A percentile compares a stretch with the other conserved stretches of the same genome.
These are phyloP conservation scores for Spodoptera littoralis DNA, from an alignment of 2,888 invertebrate species.

Conservation along the genomic window DNA sequence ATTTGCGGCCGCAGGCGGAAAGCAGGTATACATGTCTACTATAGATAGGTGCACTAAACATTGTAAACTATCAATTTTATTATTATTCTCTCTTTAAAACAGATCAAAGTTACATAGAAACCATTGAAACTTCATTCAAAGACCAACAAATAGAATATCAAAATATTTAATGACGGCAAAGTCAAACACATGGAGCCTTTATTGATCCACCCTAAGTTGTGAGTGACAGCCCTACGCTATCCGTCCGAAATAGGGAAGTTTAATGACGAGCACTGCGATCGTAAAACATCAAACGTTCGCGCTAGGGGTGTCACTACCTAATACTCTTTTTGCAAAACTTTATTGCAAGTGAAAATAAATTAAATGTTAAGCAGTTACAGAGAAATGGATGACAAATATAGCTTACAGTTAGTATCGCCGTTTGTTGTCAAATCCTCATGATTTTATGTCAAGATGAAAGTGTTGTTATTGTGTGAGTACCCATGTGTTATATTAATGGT, in stretches of 20 bases:
- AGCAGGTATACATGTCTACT: too few species aligned
- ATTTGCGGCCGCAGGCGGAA: too few species aligned
- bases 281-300: constrained; percentile 81
- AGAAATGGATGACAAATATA: constrained; percentile 53
- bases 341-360: constrained; percentile 59
- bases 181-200: constrained; percentile 9
- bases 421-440: constrained; percentile 39
- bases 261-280: constrained; percentile 82
- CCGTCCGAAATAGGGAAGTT: constrained; percentile 80
- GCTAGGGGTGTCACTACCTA: constrained; percentile 73
- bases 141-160: not conserved
- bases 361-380: constrained; percentile 55
- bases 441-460: constrained; percentile 46
- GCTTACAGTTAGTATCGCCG: constrained; percentile 35
- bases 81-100: not conserved
- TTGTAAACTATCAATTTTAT: not conserved
- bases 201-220: constrained; percentile 18
- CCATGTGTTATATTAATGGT: not conserved
- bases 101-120: not conserved
- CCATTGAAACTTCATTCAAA: too few species aligned
- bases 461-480: constrained; percentile 13
- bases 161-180: constrained; percentile 3
- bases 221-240: constrained; percentile 72
- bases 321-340: constrained; percentile 59
- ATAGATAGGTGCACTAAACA: too few species aligned